These are phyloP conservation scores for Anguilla anguilla DNA, from an alignment of 2,797 vertebrate species.

Conservation along the genomic window DNA sequence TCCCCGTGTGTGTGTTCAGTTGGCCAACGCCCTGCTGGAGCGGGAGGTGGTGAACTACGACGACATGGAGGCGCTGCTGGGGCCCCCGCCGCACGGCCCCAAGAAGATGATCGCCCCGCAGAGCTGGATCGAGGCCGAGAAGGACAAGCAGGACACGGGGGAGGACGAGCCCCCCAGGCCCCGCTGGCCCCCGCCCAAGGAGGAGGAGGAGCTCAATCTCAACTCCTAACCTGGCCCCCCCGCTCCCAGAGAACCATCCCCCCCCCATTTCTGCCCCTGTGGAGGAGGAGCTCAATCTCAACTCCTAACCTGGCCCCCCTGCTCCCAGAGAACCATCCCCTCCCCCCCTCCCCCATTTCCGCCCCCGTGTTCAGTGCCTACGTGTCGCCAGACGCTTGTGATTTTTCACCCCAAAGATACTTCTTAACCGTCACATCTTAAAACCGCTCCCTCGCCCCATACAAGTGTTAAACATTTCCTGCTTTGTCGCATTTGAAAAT, in stretches of 20 bases:
- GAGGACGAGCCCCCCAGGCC: slow-evolving; percentile 77
- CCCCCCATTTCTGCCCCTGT: no score
- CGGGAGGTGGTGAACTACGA: slow-evolving; percentile 94
- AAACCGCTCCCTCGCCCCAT: no score
- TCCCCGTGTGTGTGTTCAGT: slow-evolving; percentile 61
- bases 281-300: no score
- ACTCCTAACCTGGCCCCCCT: no score
- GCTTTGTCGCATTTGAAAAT: not conserved
- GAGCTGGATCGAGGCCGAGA: slow-evolving; percentile 90
- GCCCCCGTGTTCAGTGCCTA: not conserved
- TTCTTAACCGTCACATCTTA: not conserved
- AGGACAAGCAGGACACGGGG: slow-evolving; percentile 83
- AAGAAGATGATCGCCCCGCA: slow-evolving; percentile 94
- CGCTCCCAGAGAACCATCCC: not conserved
- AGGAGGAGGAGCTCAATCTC: slow-evolving; percentile 53
- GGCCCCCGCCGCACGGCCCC: slow-evolving; percentile 84
- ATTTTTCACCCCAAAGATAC: not conserved
- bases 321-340: not conserved
- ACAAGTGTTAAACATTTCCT: not conserved
- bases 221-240: not conserved
- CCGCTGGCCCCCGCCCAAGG: slow-evolving; percentile 62
- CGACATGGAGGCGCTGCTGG: slow-evolving; percentile 91
- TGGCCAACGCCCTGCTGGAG: slow-evolving; percentile 87
- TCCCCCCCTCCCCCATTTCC: no score
- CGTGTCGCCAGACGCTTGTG: not conserved